Conservation (phyloP, 2,888 invertebrate species). For the Heliconius cydno region DNA sequence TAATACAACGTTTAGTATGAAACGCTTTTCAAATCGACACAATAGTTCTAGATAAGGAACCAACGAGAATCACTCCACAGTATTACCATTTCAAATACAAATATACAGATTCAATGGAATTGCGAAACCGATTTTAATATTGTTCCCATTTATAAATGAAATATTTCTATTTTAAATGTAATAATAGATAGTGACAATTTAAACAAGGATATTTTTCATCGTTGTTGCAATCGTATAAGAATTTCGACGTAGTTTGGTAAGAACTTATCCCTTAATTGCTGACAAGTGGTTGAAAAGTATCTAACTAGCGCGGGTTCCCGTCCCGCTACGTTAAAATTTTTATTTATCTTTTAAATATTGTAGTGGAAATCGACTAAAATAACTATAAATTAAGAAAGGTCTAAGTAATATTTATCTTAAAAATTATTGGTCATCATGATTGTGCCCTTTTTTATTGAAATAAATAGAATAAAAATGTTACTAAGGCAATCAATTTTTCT, state of each 20-base stretch:
- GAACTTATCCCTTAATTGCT: no score
- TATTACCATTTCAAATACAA: constrained; percentile 12
- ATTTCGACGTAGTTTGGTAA: neutral
- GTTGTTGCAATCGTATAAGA: neutral
- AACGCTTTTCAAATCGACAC: constrained; percentile 18
- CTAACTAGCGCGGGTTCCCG: no score
- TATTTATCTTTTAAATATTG: no score
- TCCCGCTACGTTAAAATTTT: no score
- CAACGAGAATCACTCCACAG: constrained; percentile 18
- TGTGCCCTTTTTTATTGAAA: no score
- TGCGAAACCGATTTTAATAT: constrained; percentile 20
- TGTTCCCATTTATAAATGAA: constrained; percentile 4
- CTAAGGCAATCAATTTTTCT: no score
- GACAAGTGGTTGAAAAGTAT: no score
- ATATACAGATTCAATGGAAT: constrained; percentile 21
- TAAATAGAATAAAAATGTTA: no score
- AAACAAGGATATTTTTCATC: neutral
- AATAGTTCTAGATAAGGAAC: constrained; percentile 21
- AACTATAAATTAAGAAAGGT: no score
- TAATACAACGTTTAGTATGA: constrained; percentile 16
- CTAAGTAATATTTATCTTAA: no score
- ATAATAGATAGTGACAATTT: neutral
- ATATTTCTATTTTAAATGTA: neutral
- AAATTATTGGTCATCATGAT: no score
- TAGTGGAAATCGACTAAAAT: no score